Evolutionary conservation across 2,888 invertebrate genomes (phyloP), one percentile per base, ranked within the genome.

Genomic region (Nyleta sp.): DNA sequence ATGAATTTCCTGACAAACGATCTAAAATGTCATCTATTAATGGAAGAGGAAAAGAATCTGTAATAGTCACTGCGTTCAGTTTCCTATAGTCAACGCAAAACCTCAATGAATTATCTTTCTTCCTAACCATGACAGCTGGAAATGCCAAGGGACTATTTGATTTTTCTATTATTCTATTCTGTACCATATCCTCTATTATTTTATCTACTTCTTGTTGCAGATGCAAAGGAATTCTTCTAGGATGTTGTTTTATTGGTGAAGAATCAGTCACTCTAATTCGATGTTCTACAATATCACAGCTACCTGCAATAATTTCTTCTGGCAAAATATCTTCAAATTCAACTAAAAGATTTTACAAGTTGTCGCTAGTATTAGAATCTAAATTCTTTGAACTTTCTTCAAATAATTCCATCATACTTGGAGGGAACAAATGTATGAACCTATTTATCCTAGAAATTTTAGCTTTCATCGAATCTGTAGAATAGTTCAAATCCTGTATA

Each of bases 21-120:
- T 78, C 57, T 10, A 78, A 13, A 15, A 57, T 40, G 0, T 55
- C 55, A 10, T 78, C 48, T 4, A 74, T 68, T 8, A 31, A 18
- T 1, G 80, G 65, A 4, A 46, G n/a, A 4, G 44, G 59, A 20
- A n/a, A 59, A 0, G 20, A 28, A 44, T 44, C 44, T 8, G 44
- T 59, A 10, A 59, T 20, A 1, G 59, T 44, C 1, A 33, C 44
- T 6, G 31, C 44, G 8, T 59, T 59, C n/a, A 59, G 11, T 17
- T 44, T 59, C 13, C 59, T 10, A 44, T 59, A 59, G 33, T 60
- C 60, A 11, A 44, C 13, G 8, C 44, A 60, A 28, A 60, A 46
- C 0, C 60, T 42, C 0, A 59, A 2, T 3, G 22, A 40, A 1
- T 53, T 22, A 42, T 75, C 50, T 8, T 75, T 75, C 6, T 68